phyloP scores from a whole-genome alignment of 1,140 invertebrate species.

The Hycleus cichorii region DNA sequence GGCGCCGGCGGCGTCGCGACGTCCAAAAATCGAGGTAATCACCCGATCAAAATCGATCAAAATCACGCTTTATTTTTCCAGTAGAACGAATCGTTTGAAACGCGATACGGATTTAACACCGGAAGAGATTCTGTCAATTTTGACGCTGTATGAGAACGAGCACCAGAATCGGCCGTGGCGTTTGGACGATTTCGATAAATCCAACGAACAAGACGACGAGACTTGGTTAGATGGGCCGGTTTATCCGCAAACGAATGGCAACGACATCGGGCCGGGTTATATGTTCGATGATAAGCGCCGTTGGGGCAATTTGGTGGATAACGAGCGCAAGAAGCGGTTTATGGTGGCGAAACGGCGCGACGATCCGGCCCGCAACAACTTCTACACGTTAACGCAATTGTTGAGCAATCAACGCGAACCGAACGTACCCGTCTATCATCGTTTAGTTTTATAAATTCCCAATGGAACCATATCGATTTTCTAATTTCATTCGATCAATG shows the following conservation, averaged over 20 bases:
- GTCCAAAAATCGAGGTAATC: constrained; percentile 13
- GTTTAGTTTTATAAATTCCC: constrained; percentile 24
- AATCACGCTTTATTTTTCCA: no score
- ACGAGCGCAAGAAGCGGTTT: constrained; percentile 33
- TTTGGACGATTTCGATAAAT: constrained; percentile 2
- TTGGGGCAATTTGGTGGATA: constrained; percentile 29
- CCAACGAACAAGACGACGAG: constrained; percentile 18
- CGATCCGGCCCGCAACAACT: constrained; percentile 34
- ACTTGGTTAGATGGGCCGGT: constrained; percentile 34
- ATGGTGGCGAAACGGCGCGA: constrained; percentile 34
- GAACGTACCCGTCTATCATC: constrained; percentile 33
- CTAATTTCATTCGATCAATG: no score
- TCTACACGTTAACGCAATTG: constrained; percentile 34
- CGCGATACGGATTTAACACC: constrained; percentile 34
- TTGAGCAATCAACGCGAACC: constrained; percentile 32
- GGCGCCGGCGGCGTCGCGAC: constrained; percentile 7
- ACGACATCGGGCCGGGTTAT: constrained; percentile 23
- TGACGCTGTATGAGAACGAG: constrained; percentile 33
- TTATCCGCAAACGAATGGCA: constrained; percentile 29
- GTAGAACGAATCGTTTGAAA: constrained; percentile 19
- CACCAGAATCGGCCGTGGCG: constrained; percentile 16
- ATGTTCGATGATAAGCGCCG: constrained; percentile 23
- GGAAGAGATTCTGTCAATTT: constrained; percentile 34
- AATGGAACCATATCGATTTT: no score
- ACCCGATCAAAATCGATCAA: no score